Conservation (phyloP, 1,140 invertebrate species). For the Diplogasteroides magnus region DNA sequence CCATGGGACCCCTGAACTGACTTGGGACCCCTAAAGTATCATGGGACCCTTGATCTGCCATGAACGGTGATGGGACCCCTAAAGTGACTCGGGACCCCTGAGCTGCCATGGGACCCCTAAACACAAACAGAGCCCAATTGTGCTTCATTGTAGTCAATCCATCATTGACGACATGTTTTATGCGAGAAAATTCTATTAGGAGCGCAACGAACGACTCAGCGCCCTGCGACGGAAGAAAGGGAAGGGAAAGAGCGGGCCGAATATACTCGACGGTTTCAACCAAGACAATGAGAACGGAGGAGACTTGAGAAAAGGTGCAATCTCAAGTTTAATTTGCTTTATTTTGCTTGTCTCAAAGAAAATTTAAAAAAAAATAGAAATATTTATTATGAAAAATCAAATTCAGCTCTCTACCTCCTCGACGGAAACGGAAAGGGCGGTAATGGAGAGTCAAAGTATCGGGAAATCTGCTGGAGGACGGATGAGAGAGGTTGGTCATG, state of each 20-base stretch:
- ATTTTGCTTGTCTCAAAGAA: no score
- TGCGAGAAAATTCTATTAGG: slow-evolving; percentile 17
- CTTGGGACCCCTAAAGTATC: no score
- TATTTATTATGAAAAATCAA: no score
- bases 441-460: slow-evolving; percentile 63
- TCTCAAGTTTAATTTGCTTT: no score
- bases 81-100: no score
- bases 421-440: slow-evolving; percentile 60
- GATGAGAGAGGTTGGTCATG: slow-evolving; percentile 72
- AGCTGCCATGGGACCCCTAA: no score
- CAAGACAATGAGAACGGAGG: slow-evolving; percentile 51
- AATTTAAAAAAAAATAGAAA: no score
- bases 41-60: no score
- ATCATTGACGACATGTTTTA: neutral
- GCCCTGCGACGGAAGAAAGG: slow-evolving; percentile 53
- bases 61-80: no score
- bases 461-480: slow-evolving; percentile 86
- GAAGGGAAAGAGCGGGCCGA: slow-evolving; percentile 55
- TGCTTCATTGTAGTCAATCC: no score
- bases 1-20: no score
- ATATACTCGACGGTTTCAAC: slow-evolving; percentile 55
- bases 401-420: slow-evolving; percentile 49
- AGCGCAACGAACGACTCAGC: slow-evolving; percentile 49
- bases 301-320: slow-evolving; percentile 55
- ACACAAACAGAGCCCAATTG: no score